Percentiles rank a stretch among this genome's conserved stretches.
phyloP scores from a whole-genome alignment of 2,113 vertebrate species.

The Empidonax alnorum region DNA sequence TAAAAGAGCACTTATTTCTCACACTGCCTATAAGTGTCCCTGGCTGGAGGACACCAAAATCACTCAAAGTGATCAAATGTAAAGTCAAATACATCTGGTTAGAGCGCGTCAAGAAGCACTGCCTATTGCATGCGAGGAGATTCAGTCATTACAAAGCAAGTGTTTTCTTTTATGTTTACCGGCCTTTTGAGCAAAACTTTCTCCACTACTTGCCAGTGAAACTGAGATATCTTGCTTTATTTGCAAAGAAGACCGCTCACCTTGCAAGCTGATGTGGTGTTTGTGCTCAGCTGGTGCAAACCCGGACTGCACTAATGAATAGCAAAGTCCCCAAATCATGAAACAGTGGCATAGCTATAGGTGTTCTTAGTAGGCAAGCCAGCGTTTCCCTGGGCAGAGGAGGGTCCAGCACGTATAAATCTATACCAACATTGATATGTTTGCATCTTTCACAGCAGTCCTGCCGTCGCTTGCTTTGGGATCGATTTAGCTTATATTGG shows the following conservation, averaged over 20 bases:
- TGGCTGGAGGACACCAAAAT: not conserved
- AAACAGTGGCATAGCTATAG: not conserved
- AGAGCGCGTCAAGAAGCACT: not conserved
- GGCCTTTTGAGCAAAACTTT: not conserved
- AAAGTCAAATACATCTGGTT: not conserved
- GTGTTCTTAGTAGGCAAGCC: not conserved
- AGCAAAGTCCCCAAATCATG: not conserved
- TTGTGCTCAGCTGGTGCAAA: accelerated
- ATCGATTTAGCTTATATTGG: accelerated
- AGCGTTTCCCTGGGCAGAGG: not conserved
- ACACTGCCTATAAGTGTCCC: not conserved
- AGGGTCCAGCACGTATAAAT: not conserved
- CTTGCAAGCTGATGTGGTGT: accelerated
- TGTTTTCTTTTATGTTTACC: not conserved
- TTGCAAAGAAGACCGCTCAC: not conserved
- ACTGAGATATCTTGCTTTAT: not conserved
- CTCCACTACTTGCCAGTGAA: not conserved
- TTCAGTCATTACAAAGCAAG: not conserved
- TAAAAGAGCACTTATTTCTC: slow-evolving; percentile 31
- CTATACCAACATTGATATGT: not conserved
- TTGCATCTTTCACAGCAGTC: not conserved
- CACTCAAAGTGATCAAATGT: slow-evolving; percentile 5
- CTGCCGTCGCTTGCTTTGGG: not conserved
- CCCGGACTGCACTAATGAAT: accelerated
- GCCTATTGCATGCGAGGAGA: not conserved